These are phyloP conservation scores for Strix aluco DNA, from an alignment of 2,113 vertebrate genomes.

Conservation along the genomic window DNA sequence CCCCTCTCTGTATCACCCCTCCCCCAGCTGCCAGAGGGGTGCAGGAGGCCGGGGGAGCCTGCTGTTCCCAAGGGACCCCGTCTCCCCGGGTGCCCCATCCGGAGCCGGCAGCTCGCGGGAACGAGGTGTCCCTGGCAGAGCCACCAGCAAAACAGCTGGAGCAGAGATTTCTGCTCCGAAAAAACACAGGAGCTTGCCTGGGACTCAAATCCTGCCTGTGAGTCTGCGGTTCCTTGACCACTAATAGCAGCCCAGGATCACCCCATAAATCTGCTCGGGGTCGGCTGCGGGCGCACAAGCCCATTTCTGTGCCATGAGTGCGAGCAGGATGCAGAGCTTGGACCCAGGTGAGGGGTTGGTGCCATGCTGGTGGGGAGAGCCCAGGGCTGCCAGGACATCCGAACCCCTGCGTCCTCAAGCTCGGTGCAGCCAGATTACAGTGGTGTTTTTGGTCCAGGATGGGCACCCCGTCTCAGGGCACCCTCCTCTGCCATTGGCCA, in stretches of 20 bases:
- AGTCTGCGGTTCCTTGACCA: conserved; percentile 43
- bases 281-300: not conserved
- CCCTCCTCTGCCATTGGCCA: not conserved
- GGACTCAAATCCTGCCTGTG: conserved; percentile 16
- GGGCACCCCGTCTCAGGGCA: not conserved
- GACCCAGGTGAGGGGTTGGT: not conserved
- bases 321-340: not conserved
- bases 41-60: not conserved
- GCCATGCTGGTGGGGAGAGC: not conserved
- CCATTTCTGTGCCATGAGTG: not conserved
- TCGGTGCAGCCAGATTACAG: fast-evolving
- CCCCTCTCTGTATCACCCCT: not conserved
- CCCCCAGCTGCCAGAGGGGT: not conserved
- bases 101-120: fast-evolving
- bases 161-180: not conserved
- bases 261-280: conserved; percentile 22
- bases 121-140: conserved; percentile 15
- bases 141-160: not conserved
- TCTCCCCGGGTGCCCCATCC: not conserved
- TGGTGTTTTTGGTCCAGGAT: fast-evolving
- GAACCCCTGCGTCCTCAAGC: fast-evolving
- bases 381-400: not conserved
- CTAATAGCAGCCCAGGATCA: conserved; percentile 45
- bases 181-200: not conserved
- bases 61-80: not conserved